phyloP scores from a whole-genome alignment of 2,113 vertebrate species.

The Otocyon megalotis region DNA sequence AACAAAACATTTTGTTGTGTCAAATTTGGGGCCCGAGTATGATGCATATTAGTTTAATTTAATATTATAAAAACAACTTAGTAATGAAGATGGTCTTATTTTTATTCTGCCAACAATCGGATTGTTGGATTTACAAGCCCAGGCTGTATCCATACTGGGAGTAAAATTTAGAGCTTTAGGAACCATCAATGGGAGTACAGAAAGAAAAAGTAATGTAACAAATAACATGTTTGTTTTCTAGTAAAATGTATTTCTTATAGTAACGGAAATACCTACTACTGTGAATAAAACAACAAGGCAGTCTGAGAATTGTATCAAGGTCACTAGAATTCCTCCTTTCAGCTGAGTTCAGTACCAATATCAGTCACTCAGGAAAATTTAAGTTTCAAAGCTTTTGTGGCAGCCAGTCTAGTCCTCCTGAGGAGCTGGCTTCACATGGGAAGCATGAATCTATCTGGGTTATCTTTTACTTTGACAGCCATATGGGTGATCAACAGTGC shows the following conservation, averaged over 20 bases:
- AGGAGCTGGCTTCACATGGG: background rate
- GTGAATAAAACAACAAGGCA: background rate
- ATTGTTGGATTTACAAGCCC: background rate
- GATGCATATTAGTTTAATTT: background rate
- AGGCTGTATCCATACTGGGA: background rate
- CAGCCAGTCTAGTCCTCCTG: background rate
- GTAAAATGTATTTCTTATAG: background rate
- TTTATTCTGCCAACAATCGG: background rate
- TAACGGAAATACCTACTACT: background rate
- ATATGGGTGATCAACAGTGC: background rate
- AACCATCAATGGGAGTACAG: background rate
- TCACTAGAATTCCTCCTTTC: constrained; percentile 39
- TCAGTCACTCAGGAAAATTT: background rate
- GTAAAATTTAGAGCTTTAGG: background rate
- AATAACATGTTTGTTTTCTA: constrained; percentile 35
- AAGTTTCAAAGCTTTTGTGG: constrained; percentile 19
- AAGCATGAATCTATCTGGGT: background rate
- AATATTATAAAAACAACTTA: background rate
- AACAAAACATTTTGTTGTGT: constrained; percentile 7
- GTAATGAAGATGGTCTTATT: background rate
- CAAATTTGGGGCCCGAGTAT: background rate
- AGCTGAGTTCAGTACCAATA: background rate
- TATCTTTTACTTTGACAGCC: background rate
- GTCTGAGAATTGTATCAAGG: background rate
- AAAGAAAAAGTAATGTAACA: background rate